A percentile compares a stretch with the other conserved stretches of the same genome.
phyloP scores from a whole-genome alignment of 2,113 vertebrate species.

The Sapayoa aenigma region DNA sequence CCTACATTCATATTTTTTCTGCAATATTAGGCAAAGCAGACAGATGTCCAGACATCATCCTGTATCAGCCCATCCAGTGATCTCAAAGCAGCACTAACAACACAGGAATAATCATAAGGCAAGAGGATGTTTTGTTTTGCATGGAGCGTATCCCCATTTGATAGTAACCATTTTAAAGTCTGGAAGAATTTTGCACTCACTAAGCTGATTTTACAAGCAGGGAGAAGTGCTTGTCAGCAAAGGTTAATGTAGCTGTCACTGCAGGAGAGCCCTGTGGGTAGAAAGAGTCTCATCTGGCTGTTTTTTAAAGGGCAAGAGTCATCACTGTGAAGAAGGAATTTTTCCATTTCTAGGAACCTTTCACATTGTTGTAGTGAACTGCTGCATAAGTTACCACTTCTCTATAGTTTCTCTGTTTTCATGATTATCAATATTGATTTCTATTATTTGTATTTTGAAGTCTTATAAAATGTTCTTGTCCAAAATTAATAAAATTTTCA shows the following conservation, averaged over 20 bases:
- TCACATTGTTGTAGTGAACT: not conserved
- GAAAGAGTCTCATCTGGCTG: slow-evolving; percentile 49
- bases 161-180: slow-evolving; percentile 46
- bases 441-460: not conserved
- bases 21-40: not conserved
- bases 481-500: not conserved
- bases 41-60: slow-evolving; percentile 19
- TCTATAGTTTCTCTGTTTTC: not conserved
- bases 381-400: not conserved
- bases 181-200: slow-evolving; percentile 51
- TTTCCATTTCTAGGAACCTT: slow-evolving; percentile 38
- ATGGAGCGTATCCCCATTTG: not conserved
- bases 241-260: slow-evolving; percentile 67
- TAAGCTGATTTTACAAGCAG: slow-evolving; percentile 64
- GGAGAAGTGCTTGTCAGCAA: slow-evolving; percentile 63
- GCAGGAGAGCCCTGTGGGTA: slow-evolving; percentile 59
- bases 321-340: slow-evolving; percentile 15
- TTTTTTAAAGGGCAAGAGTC: slow-evolving; percentile 67
- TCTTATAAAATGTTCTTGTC: not conserved
- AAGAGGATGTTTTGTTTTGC: slow-evolving; percentile 34
- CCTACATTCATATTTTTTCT: not conserved
- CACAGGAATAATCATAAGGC: not conserved
- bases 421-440: not conserved
- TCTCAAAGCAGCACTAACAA: not conserved
- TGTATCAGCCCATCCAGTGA: not conserved